Base-by-base conservation (phyloP, 2,888 invertebrate species). In the Catocala nupta region DNA sequence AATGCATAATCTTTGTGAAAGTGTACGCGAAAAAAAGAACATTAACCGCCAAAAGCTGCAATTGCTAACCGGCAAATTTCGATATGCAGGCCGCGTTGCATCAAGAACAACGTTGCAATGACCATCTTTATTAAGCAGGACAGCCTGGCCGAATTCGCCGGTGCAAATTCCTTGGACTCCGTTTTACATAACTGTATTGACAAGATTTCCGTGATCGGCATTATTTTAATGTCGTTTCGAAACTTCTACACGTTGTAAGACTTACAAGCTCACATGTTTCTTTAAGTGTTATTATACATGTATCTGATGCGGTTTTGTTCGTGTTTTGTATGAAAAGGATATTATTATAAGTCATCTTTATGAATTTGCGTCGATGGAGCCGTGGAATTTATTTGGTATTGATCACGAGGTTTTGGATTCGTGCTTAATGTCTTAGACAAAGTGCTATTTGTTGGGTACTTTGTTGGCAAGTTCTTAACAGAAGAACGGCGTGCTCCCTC, bases 181-280 rank as follows among this genome's bases (percentile, higher is more conserved):
- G 58, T 55, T 70, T 72, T 73, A 72, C 63, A 60, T 75, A 76
- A 78, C 79, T 70, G 76, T 78, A 68, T 65, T 54, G 63, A 45
- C 39, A 25, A 61, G 55, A 63, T 57, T 55, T 57, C 66, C 68
- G 68, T 68, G 70, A 67, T 68, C 63, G 52, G 65, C 59, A 67
- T 76, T 59, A 61, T 59, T 70, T 66, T 48, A 50, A 47, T 50
- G 36, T 52, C 25, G 44, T 52, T 54, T 55, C 44, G 54, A 43
- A 44, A 10, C 11, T 48, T 59, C 54, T 7, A 39, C 36, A 39
- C 36, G 6, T 39, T 39, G 36, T 39, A 39, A 39, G 36, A 39
- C 36, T 39, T 39, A 39, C 36, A 39, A 39, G 36, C 9, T 39
- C 36, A 9, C 2, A 39, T 39, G 36, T 39, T 39, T 39, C 9